Conservation (phyloP, 2,797 vertebrate genomes). For the Hypotaenidia okinawae region DNA sequence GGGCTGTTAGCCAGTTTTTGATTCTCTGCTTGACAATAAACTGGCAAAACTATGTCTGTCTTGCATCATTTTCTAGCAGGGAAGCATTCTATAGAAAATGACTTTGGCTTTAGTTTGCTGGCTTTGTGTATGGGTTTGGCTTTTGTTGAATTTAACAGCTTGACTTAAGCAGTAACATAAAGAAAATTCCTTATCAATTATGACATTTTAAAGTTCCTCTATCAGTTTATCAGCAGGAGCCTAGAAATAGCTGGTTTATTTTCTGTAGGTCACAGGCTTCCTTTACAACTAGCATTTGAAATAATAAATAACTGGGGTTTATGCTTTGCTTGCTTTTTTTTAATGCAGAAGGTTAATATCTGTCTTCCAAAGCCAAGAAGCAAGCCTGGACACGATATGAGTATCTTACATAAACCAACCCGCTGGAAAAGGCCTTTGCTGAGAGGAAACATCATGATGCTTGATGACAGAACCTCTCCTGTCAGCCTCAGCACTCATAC, state of each 20-base stretch:
- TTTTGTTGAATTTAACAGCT: background rate
- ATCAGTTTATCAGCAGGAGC: background rate
- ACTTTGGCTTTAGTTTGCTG: background rate
- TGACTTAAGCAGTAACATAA: background rate
- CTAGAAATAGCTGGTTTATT: background rate
- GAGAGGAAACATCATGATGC: background rate
- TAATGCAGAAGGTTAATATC: background rate
- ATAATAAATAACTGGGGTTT: background rate
- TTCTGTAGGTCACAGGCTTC: background rate
- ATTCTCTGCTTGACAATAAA: background rate
- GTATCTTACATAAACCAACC: rapidly evolving
- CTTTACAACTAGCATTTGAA: background rate
- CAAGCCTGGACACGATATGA: background rate
- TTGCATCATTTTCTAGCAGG: background rate
- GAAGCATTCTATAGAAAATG: background rate
- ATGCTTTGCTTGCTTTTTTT: background rate
- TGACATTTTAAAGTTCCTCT: background rate
- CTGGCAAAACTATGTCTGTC: rapidly evolving
- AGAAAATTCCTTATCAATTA: background rate
- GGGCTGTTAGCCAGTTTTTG: background rate
- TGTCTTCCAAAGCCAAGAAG: background rate
- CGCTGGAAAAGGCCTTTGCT: background rate
- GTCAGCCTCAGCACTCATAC: background rate
- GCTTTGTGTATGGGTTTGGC: background rate
- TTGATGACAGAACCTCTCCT: background rate